Conservation (phyloP, 2,113 vertebrate genomes). For the Natator depressus region DNA sequence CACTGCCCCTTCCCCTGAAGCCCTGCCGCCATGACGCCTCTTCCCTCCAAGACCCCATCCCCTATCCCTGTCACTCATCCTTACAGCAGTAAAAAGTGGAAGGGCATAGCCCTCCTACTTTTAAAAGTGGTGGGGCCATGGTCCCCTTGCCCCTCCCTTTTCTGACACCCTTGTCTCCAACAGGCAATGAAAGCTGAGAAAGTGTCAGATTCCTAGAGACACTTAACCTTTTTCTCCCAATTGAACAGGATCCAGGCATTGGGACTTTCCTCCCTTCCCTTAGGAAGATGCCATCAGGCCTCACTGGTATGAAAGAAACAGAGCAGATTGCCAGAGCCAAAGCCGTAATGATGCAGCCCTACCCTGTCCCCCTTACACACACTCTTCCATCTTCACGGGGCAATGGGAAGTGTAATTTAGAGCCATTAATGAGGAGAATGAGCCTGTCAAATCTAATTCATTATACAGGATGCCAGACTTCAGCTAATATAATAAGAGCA, state of each 20-base stretch:
- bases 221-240: neutral
- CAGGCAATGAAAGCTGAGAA: neutral
- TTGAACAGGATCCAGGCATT: accelerated
- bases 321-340: neutral
- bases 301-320: neutral
- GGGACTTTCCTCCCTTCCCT: neutral
- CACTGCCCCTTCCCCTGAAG: too few relatives aligned
- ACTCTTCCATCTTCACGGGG: neutral
- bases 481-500: neutral
- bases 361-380: neutral
- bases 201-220: neutral
- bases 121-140: too few relatives aligned
- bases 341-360: neutral
- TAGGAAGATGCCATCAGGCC: neutral
- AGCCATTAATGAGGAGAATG: neutral
- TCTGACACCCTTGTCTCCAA: neutral
- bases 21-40: too few relatives aligned
- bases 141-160: too few relatives aligned
- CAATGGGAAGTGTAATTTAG: neutral
- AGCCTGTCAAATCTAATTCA: slow-evolving; percentile 1
- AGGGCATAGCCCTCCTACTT: too few relatives aligned
- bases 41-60: too few relatives aligned
- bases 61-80: too few relatives aligned
- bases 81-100: too few relatives aligned
- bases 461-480: slow-evolving; percentile 31